These are phyloP conservation scores for Nesoenas mayeri DNA, from an alignment of 2,113 vertebrate genomes.

Conservation along the genomic window DNA sequence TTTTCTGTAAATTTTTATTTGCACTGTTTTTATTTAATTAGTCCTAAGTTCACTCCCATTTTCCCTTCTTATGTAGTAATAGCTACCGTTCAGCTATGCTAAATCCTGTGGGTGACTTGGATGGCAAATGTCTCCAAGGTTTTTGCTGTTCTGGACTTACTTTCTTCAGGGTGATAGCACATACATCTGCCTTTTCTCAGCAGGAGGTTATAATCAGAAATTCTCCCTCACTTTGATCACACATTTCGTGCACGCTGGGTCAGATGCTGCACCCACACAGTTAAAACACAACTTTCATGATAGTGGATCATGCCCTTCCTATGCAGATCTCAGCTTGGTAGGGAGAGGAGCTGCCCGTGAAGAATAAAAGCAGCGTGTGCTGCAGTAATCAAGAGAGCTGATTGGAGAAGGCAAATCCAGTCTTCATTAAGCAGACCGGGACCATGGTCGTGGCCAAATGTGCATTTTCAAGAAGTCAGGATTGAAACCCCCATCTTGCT, in stretches of 20 bases:
- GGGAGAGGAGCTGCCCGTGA: background rate
- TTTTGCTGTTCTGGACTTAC: background rate
- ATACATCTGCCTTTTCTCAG: background rate
- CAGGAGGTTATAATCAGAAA: background rate
- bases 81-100: background rate
- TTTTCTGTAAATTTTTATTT: background rate
- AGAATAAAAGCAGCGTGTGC: background rate
- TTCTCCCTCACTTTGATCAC: background rate
- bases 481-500: background rate
- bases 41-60: background rate
- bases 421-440: background rate
- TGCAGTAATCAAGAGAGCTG: background rate
- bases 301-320: background rate
- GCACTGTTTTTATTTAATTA: background rate
- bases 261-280: background rate
- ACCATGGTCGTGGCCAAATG: background rate
- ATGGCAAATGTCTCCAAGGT: background rate
- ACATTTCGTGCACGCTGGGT: background rate
- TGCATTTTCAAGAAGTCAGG: background rate
- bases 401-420: background rate
- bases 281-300: background rate
- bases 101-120: background rate
- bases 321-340: background rate
- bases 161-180: background rate
- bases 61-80: background rate